Conservation (phyloP, 2,113 vertebrate genomes). For the Notarius lentiginosus region DNA sequence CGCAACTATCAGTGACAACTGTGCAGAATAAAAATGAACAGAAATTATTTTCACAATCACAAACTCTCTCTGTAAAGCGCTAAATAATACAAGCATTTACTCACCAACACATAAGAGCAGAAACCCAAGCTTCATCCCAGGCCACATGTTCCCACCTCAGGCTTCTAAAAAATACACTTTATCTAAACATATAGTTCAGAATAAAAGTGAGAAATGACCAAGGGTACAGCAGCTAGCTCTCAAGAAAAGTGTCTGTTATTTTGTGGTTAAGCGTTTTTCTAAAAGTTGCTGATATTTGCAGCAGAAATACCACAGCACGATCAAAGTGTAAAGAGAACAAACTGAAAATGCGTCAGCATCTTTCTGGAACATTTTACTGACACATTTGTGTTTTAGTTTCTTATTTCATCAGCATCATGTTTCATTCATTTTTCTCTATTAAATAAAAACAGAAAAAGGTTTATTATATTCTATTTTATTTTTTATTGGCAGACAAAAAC, state of each 20-base stretch:
- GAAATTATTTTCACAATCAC: background rate
- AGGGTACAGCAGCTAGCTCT: background rate
- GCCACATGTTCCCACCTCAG: background rate
- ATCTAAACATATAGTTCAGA: background rate
- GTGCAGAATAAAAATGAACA: background rate
- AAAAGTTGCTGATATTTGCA: background rate
- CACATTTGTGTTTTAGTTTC: background rate
- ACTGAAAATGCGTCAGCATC: background rate
- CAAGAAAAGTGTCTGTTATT: background rate
- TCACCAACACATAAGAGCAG: conserved; percentile 32
- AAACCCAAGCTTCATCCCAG: background rate
- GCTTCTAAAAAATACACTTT: background rate
- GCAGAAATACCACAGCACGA: background rate
- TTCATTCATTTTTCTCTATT: too few relatives aligned
- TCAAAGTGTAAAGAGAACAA: background rate
- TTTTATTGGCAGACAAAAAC: too few relatives aligned
- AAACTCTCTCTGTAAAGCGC: background rate
- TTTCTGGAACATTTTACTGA: background rate
- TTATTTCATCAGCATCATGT: background rate
- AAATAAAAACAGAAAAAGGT: too few relatives aligned
- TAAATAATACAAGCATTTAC: background rate
- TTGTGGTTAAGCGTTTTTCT: background rate
- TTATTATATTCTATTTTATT: too few relatives aligned
- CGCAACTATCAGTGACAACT: background rate
- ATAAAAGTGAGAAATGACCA: too few relatives aligned